phyloP scores from a whole-genome alignment of 2,888 invertebrate genomes.

The Pegoplata infirma region DNA sequence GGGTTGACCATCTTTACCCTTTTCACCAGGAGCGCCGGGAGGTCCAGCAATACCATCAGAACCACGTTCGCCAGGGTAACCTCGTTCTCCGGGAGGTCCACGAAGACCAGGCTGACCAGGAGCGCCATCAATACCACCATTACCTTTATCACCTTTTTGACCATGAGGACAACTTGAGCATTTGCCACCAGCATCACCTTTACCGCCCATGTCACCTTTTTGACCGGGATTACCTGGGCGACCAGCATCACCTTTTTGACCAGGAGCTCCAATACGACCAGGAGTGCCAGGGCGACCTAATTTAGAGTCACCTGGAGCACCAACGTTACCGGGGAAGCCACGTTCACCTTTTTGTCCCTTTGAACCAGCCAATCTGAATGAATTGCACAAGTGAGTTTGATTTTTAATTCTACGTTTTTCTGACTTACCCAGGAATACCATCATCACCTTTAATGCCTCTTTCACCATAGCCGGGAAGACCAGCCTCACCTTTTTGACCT shows the following conservation, averaged over 20 bases:
- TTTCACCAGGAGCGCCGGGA: constrained; percentile 73
- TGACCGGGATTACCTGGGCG: constrained; percentile 83
- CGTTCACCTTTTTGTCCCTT: constrained; percentile 89
- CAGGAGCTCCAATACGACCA: constrained; percentile 83
- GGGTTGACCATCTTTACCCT: constrained; percentile 79
- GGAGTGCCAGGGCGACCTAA: constrained; percentile 88
- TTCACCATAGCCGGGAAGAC: constrained; percentile 81
- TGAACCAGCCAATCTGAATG: constrained; percentile 80
- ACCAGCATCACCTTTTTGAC: constrained; percentile 84
- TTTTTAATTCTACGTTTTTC: not conserved
- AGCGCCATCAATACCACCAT: constrained; percentile 84
- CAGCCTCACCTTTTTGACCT: constrained; percentile 81
- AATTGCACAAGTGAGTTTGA: too few relatives aligned
- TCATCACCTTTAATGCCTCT: constrained; percentile 87
- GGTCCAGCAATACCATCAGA: constrained; percentile 84
- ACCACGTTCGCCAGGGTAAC: constrained; percentile 85
- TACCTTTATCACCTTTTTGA: constrained; percentile 86
- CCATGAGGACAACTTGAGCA: constrained; percentile 89
- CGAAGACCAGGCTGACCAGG: constrained; percentile 85
- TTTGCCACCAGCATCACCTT: constrained; percentile 89
- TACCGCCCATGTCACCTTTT: constrained; percentile 83
- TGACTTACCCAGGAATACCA: constrained; percentile 83
- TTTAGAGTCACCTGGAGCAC: constrained; percentile 88
- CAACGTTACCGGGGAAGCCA: constrained; percentile 86
- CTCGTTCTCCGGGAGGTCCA: constrained; percentile 86